These are phyloP conservation scores for Baryphthengus martii DNA, from an alignment of 2,113 vertebrate genomes.

Conservation along the genomic window DNA sequence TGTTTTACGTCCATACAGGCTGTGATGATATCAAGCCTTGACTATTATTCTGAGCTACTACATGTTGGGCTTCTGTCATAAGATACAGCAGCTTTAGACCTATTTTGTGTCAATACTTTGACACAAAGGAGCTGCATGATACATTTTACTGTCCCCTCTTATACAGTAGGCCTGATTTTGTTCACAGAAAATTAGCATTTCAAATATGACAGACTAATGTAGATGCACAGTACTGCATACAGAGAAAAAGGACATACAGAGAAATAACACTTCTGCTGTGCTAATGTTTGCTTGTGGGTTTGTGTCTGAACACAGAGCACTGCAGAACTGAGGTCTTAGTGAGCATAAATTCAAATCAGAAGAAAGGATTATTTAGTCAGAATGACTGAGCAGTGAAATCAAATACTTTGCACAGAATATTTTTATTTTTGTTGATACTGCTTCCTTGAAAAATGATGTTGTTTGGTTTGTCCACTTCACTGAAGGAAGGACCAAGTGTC, in stretches of 20 bases:
- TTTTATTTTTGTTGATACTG: neutral
- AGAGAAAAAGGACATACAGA: neutral
- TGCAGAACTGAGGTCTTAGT: neutral
- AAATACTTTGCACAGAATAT: neutral
- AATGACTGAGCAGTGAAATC: neutral
- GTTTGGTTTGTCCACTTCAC: neutral
- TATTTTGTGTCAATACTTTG: neutral
- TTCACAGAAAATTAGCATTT: neutral
- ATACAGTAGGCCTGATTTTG: neutral
- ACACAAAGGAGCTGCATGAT: neutral
- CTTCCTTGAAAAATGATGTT: neutral
- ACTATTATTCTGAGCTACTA: neutral
- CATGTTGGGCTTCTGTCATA: neutral
- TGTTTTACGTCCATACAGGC: neutral
- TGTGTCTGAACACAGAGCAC: neutral
- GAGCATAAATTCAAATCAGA: neutral
- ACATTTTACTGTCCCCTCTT: neutral
- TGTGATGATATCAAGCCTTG: neutral
- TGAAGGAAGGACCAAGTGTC: neutral
- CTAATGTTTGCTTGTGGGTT: neutral
- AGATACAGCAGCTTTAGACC: neutral
- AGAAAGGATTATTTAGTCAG: neutral
- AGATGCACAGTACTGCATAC: neutral
- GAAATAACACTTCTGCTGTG: neutral
- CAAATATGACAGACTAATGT: neutral